phyloP scores from a whole-genome alignment of 2,113 vertebrate genomes.

The Argyrosomus japonicus region DNA sequence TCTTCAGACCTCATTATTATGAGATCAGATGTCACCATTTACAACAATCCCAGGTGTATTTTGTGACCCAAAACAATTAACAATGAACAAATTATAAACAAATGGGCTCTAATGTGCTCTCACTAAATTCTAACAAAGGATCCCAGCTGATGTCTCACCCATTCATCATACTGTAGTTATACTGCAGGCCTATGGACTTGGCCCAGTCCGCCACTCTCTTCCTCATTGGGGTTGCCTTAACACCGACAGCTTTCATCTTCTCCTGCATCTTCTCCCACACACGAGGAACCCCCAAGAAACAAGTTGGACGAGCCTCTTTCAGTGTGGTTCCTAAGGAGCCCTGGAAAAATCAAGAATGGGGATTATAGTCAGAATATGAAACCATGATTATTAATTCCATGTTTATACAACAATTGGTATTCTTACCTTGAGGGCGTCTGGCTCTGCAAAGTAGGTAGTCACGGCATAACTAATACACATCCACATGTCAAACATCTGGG shows the following conservation, averaged over 20 bases:
- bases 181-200: constrained; percentile 81
- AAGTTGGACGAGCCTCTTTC: constrained; percentile 78
- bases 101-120: neutral
- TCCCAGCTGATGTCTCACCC: constrained; percentile 66
- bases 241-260: constrained; percentile 70
- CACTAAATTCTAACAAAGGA: neutral
- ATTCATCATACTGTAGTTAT: constrained; percentile 83
- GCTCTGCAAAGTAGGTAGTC: constrained; percentile 81
- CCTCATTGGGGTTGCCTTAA: constrained; percentile 75
- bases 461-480: constrained; percentile 69
- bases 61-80: too few species aligned
- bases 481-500: constrained; percentile 86
- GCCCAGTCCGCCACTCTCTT: constrained; percentile 80
- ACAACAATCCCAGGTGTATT: too few species aligned
- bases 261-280: constrained; percentile 90
- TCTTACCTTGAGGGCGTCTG: constrained; percentile 86
- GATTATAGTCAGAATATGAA: neutral
- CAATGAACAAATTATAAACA: neutral
- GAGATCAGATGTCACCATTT: too few species aligned
- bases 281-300: constrained; percentile 82
- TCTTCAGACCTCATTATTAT: too few species aligned
- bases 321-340: constrained; percentile 80
- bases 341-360: constrained; percentile 47
- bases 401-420: neutral
- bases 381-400: neutral